A percentile compares a stretch with the other conserved stretches of the same genome.
phyloP scores from a whole-genome alignment of 2,113 vertebrate species.

The Globicephala melas region DNA sequence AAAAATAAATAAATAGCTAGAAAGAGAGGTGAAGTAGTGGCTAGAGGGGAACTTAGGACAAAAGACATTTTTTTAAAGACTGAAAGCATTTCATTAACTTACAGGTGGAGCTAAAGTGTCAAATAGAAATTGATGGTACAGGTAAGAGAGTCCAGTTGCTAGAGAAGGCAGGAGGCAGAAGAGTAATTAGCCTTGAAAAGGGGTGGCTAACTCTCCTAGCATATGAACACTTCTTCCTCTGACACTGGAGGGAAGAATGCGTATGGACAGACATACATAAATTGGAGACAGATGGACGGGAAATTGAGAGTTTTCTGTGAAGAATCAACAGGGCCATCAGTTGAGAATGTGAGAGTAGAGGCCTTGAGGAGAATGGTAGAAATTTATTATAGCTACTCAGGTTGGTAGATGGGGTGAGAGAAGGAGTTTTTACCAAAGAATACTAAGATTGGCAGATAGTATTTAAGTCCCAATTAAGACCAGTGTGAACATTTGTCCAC shows the following conservation, averaged over 20 bases:
- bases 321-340: neutral
- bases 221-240: neutral
- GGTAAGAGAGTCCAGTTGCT: neutral
- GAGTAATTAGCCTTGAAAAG: neutral
- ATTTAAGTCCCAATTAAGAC: neutral
- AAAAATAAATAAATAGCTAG: no score
- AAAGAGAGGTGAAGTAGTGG: neutral
- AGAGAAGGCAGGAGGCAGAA: neutral
- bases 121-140: neutral
- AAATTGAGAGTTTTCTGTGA: neutral
- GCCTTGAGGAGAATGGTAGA: neutral
- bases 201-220: neutral
- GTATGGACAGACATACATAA: neutral
- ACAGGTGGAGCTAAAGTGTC: neutral
- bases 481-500: neutral
- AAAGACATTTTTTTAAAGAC: neutral
- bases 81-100: neutral
- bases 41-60: neutral
- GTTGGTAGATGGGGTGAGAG: neutral
- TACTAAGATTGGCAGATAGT: neutral
- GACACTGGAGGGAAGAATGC: neutral
- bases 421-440: neutral
- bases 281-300: neutral
- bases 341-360: neutral
- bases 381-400: neutral